Evolutionary conservation across 2,113 vertebrate species (phyloP).

Genomic region (Mesembrinibis cayennensis): DNA sequence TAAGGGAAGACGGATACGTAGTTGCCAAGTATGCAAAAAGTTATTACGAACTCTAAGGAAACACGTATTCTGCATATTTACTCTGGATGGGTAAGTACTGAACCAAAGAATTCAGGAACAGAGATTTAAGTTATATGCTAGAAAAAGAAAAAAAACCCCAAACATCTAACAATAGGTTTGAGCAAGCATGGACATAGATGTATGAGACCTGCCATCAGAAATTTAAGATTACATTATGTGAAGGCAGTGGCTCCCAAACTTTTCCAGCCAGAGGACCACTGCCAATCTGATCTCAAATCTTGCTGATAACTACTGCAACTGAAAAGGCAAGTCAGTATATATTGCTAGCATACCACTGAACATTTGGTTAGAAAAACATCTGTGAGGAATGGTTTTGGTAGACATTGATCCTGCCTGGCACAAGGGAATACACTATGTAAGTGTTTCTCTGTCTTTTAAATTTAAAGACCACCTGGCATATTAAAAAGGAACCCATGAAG

Average conservation of each 20-base stretch:
- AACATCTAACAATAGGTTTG: not conserved
- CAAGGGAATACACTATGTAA: not conserved
- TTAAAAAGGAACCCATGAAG: not conserved
- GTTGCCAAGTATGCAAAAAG: not conserved
- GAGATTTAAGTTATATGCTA: not conserved
- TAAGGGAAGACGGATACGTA: not conserved
- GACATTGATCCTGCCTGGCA: not conserved
- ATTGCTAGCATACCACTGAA: not conserved
- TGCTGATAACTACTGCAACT: not conserved
- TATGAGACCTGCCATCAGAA: not conserved
- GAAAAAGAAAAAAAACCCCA: not conserved
- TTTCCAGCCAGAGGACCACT: not conserved
- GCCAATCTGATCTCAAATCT: not conserved
- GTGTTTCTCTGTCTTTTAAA: not conserved
- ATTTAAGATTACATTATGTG: not conserved
- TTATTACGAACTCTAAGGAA: not conserved
- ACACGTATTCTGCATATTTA: not conserved
- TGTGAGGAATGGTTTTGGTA: not conserved
- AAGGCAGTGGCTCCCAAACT: not conserved
- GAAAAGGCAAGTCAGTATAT: not conserved
- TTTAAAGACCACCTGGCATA: not conserved
- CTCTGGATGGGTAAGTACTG: not conserved
- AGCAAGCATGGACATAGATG: not conserved
- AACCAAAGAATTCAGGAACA: not conserved
- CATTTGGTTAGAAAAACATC: not conserved